These are phyloP conservation scores for Cephus pygmeus DNA, from an alignment of 2,888 invertebrate species.

Conservation along the genomic window DNA sequence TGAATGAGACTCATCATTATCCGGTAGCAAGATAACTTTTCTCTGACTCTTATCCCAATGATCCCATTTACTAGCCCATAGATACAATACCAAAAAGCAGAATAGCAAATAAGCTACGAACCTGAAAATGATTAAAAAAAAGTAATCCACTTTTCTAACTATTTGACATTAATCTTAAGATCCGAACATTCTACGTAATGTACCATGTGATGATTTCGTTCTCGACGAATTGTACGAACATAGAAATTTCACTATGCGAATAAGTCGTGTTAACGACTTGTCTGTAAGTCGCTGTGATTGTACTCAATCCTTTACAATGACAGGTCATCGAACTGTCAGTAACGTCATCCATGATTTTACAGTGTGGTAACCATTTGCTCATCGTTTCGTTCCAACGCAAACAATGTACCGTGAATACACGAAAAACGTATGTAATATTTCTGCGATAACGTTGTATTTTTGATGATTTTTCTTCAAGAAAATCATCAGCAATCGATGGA, in stretches of 20 bases:
- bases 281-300: constrained; percentile 13
- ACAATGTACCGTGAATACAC: constrained; percentile 15
- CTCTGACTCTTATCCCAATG: constrained; percentile 9
- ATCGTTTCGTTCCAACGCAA: constrained; percentile 11
- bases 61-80: constrained; percentile 13
- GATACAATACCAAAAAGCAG: constrained; percentile 15
- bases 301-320: constrained; percentile 17
- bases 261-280: not conserved
- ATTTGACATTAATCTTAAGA: no score
- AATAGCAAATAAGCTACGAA: constrained; percentile 8
- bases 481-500: constrained; percentile 9
- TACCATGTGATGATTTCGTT: constrained; percentile 15
- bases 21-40: constrained; percentile 11
- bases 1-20: constrained; percentile 10
- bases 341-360: constrained; percentile 12
- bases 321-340: constrained; percentile 14
- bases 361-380: constrained; percentile 9
- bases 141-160: no score
- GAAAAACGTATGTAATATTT: constrained; percentile 13
- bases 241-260: not conserved
- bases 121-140: not conserved
- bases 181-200: not conserved
- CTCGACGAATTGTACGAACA: constrained; percentile 8
- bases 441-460: not conserved
- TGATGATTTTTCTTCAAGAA: constrained; percentile 2